Percentiles rank a stretch among this genome's conserved stretches.
These are phyloP conservation scores for Hecatera dysodea DNA, from an alignment of 2,888 invertebrate species.

Conservation along the genomic window DNA sequence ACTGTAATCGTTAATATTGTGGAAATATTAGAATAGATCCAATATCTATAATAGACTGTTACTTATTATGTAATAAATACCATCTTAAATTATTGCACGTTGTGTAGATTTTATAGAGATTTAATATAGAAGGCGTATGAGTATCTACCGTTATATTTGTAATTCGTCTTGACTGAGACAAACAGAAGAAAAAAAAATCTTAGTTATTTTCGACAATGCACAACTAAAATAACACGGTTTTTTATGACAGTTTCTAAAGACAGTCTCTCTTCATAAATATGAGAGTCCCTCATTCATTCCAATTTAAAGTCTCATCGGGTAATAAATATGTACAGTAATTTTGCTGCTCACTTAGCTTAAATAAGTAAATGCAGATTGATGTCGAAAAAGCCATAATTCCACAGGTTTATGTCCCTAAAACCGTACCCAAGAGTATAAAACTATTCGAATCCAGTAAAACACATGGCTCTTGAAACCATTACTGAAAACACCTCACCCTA, in stretches of 20 bases:
- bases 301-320: neutral
- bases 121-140: no score
- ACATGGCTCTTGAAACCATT: slow-evolving; percentile 41
- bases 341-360: neutral
- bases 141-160: no score
- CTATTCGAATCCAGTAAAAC: slow-evolving; percentile 36
- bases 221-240: no score
- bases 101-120: no score
- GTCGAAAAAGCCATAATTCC: slow-evolving; percentile 6
- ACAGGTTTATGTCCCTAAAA: slow-evolving; percentile 31
- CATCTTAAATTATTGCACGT: no score
- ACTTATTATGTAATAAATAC: no score
- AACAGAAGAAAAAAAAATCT: no score
- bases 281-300: neutral
- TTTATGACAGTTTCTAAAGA: no score
- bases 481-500: slow-evolving; percentile 46
- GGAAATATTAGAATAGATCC: neutral
- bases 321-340: neutral
- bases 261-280: no score
- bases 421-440: slow-evolving; percentile 26
- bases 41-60: no score
- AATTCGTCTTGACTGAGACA: no score
- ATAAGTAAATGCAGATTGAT: slow-evolving; percentile 7
- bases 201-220: no score
- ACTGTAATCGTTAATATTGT: neutral